A percentile compares a stretch with the other conserved stretches of the same genome.
These are phyloP conservation scores for Cydia amplana DNA, from an alignment of 1,140 invertebrate genomes.

Conservation along the genomic window DNA sequence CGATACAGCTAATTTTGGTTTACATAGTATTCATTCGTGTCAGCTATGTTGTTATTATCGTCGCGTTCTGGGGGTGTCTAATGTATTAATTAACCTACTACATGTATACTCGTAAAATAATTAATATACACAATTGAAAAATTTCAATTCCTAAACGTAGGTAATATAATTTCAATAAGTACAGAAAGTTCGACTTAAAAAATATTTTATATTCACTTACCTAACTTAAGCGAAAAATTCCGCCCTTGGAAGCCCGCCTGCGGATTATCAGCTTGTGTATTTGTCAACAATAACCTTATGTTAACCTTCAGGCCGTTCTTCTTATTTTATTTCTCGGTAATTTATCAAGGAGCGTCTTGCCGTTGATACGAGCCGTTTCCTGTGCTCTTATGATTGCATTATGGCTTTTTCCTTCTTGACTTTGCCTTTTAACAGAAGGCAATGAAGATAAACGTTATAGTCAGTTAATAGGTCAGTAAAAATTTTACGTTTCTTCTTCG, in stretches of 20 bases:
- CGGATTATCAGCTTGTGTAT: slow-evolving; percentile 37
- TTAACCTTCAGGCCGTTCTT: slow-evolving; percentile 34
- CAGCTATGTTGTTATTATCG: neutral
- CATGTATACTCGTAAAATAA: neutral
- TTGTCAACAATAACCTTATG: slow-evolving; percentile 38
- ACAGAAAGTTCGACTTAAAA: no score
- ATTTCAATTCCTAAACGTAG: no score
- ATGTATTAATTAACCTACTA: neutral
- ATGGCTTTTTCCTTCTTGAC: slow-evolving; percentile 17
- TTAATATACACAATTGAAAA: no score
- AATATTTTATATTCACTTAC: no score
- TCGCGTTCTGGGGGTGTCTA: neutral
- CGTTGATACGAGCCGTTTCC: slow-evolving; percentile 17
- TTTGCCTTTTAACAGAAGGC: neutral
- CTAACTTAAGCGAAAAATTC: neutral
- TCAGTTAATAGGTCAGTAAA: neutral
- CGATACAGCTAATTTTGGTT: no score
- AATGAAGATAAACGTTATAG: slow-evolving; percentile 18
- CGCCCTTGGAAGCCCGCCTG: slow-evolving; percentile 17
- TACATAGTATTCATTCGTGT: no score
- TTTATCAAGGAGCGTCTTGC: slow-evolving; percentile 40
- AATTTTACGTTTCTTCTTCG: neutral
- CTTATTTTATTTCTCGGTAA: slow-evolving; percentile 43
- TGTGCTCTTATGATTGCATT: slow-evolving; percentile 19
- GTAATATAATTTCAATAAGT: no score